phyloP scores from a whole-genome alignment of 2,888 invertebrate genomes.

The Hyposoter dolosus region DNA sequence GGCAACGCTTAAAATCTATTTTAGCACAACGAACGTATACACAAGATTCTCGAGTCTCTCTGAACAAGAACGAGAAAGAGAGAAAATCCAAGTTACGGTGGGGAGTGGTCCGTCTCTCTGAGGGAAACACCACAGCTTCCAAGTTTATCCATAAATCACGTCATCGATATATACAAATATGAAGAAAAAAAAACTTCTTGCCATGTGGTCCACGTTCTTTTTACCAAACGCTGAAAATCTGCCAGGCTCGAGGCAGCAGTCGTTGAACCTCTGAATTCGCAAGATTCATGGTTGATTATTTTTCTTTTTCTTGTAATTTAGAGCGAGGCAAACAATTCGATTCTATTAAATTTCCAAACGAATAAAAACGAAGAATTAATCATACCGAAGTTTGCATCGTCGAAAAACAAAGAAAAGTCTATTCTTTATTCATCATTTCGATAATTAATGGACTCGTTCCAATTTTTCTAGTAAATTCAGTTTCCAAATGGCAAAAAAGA shows the following conservation, averaged over 20 bases:
- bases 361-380: too few relatives aligned
- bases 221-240: conserved; percentile 5
- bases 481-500: too few relatives aligned
- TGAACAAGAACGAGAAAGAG: conserved; percentile 26
- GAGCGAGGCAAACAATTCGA: not conserved
- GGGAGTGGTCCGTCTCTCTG: conserved; percentile 58
- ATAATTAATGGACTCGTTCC: too few relatives aligned
- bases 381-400: too few relatives aligned
- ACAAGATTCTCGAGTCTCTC: not conserved
- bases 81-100: conserved; percentile 7
- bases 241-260: not conserved
- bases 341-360: too few relatives aligned
- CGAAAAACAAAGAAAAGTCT: too few relatives aligned
- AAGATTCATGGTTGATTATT: not conserved
- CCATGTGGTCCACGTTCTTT: conserved; percentile 52
- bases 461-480: too few relatives aligned
- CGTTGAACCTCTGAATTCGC: not conserved
- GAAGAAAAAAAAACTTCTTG: conserved; percentile 14
- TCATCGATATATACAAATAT: conserved; percentile 52
- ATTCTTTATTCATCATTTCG: too few relatives aligned
- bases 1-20: conserved; percentile 66
- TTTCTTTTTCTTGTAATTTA: not conserved
- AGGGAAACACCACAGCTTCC: conserved; percentile 13
- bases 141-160: conserved; percentile 65
- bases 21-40: conserved; percentile 50